Conservation (phyloP, 2,888 invertebrate species). For the Antitype chi region DNA sequence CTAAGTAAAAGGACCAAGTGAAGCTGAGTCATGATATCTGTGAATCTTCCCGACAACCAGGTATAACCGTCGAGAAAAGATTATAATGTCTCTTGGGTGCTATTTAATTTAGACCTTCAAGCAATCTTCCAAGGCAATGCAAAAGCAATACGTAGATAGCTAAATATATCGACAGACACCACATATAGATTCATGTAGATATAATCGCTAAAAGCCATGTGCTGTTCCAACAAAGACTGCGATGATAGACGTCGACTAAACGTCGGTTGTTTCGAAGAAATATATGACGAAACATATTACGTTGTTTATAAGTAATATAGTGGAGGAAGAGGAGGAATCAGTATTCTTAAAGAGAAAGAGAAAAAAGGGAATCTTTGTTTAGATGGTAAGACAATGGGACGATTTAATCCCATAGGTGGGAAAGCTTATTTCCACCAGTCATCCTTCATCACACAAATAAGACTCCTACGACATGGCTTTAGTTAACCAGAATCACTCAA, state of each 20-base stretch:
- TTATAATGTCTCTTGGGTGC: neutral
- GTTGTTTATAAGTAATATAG: conserved; percentile 31
- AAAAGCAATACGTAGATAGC: conserved; percentile 9
- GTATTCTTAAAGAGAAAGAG: neutral
- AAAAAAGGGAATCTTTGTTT: neutral
- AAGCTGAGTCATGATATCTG: neutral
- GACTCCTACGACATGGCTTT: neutral
- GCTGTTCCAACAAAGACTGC: conserved; percentile 44
- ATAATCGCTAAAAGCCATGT: conserved; percentile 44
- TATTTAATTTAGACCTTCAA: conserved; percentile 2
- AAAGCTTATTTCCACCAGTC: too few relatives aligned
- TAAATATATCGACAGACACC: conserved; percentile 25
- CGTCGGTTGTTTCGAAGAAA: conserved; percentile 35
- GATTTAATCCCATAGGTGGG: too few relatives aligned
- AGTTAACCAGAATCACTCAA: too few relatives aligned
- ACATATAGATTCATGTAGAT: neutral
- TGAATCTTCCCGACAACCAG: neutral
- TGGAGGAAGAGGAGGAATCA: neutral
- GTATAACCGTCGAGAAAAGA: neutral
- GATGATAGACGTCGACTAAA: conserved; percentile 43
- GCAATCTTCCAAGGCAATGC: neutral
- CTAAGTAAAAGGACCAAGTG: neutral
- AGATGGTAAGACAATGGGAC: neutral
- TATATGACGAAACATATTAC: conserved; percentile 45
- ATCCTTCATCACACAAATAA: neutral